Base-by-base conservation (phyloP, 2,113 vertebrate species). In the Dipodomys ordii region DNA sequence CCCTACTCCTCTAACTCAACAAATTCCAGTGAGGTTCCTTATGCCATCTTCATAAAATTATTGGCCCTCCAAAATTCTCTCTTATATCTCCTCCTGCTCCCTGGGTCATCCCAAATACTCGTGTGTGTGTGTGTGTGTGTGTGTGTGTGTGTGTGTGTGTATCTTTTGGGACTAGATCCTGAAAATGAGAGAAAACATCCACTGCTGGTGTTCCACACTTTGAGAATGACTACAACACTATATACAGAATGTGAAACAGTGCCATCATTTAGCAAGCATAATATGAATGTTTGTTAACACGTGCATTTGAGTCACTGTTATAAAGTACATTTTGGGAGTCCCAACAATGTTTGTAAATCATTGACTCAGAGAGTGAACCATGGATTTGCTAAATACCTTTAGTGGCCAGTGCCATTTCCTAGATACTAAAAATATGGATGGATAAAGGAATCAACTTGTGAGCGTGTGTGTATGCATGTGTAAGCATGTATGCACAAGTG, bases 281-380 rank as follows among this genome's bases (percentile, higher is more conserved):
- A 25, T 53, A 49, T 28, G 65, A 83, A 84, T 39, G 28, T 62
- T 89, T 74, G 60, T 19, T 62, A 16, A 16, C 5, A 62, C 22
- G 68, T 80, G 60, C 4, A 68, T 76, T 35, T 80, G 22, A 87
- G 28, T 64, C 72, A 44, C 57, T 77, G 72, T 76, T 76, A 27
- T 16, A 18, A 68, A 86, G 46, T 35, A 32, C 80, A 71, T 30
- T 62, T 62, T 87, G 35, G 53, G 81, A 89, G 25, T 62, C 85
- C 49, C 62, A 44, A 64, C 90, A 83, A 57, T 46, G 23, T 57
- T 32, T 79, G 73, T 11, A 20, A 57, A 32, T 7, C 74, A 67
- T 15, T 81, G 88, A 87, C 35, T 89, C 80, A 91, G 69, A 92
- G 89, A 94, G 92, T 35, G 68, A 82, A 27, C 46, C 83, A 20